These are phyloP conservation scores for Solea senegalensis DNA, from an alignment of 2,113 vertebrate species.

Conservation along the genomic window DNA sequence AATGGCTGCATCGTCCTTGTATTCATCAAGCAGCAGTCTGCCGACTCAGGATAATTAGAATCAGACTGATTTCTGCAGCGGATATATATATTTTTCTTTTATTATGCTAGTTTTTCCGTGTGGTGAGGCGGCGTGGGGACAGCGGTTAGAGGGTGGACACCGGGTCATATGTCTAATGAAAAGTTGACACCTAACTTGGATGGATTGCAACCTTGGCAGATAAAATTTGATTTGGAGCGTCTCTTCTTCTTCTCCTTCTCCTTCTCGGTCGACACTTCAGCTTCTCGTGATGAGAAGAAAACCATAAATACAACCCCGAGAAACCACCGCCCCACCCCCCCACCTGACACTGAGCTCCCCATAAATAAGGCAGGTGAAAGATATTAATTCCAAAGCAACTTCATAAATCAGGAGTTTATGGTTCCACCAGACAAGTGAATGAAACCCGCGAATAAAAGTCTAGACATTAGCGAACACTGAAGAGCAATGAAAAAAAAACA, in stretches of 20 bases:
- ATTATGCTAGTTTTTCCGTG: not conserved
- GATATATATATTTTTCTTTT: constrained; percentile 28
- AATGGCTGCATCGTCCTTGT: constrained; percentile 76
- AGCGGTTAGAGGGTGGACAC: constrained; percentile 4
- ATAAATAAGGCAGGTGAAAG: constrained; percentile 75
- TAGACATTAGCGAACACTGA: constrained; percentile 70
- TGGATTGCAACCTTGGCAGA: constrained; percentile 74
- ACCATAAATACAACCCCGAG: constrained; percentile 69
- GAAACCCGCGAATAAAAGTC: constrained; percentile 63
- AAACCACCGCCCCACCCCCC: constrained; percentile 9
- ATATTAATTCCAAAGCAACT: constrained; percentile 78
- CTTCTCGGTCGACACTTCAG: constrained; percentile 59
- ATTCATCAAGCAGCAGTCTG: constrained; percentile 68
- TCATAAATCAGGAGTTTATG: constrained; percentile 79
- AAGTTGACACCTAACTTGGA: constrained; percentile 69
- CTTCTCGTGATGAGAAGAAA: constrained; percentile 54
- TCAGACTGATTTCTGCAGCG: constrained; percentile 65
- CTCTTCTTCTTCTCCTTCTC: constrained; percentile 33
- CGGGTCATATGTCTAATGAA: constrained; percentile 58
- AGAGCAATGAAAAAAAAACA: constrained; percentile 24
- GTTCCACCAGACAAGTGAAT: constrained; percentile 41
- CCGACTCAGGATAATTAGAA: constrained; percentile 72
- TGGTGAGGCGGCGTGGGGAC: not conserved
- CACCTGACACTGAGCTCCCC: constrained; percentile 55
- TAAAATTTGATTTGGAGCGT: constrained; percentile 61